A percentile compares a stretch with the other conserved stretches of the same genome.
These are phyloP conservation scores for Gonioctena quinquepunctata DNA, from an alignment of 1,140 invertebrate genomes.

Conservation along the genomic window DNA sequence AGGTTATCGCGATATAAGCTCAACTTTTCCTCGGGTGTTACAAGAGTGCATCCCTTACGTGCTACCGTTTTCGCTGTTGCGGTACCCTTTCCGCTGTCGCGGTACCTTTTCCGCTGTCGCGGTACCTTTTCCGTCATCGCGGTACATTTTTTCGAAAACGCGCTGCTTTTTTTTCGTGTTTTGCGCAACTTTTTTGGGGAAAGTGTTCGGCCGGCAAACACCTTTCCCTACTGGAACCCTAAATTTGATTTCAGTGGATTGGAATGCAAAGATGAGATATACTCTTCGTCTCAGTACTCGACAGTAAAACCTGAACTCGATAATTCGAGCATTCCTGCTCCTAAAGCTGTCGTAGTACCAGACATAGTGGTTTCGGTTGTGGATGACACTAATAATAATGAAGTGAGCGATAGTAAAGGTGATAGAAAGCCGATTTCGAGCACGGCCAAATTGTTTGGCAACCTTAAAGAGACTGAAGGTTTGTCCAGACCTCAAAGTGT, in stretches of 20 bases:
- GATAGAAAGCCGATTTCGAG: conserved; percentile 39
- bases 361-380: conserved; percentile 25
- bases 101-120: background rate
- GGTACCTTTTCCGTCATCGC: background rate
- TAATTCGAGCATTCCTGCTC: conserved; percentile 23
- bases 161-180: no score
- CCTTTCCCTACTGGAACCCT: background rate
- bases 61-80: background rate
- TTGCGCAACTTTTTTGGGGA: background rate
- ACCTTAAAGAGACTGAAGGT: conserved; percentile 28
- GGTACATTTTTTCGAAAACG: background rate
- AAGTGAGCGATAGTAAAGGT: conserved; percentile 4
- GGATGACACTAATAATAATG: background rate
- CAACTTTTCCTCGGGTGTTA: background rate
- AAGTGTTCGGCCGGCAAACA: background rate
- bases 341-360: conserved; percentile 6
- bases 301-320: conserved; percentile 20
- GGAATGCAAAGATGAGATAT: conserved; percentile 83
- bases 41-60: background rate
- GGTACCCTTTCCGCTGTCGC: background rate
- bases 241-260: conserved; percentile 70
- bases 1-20: background rate
- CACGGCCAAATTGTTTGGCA: conserved; percentile 34
- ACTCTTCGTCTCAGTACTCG: conserved; percentile 72
- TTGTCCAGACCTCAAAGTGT: conserved; percentile 63